Percentiles rank a stretch among this genome's conserved stretches.
Evolutionary conservation across 2,797 vertebrate genomes (phyloP).

Genomic region (Hapalemur alaotrensis): DNA sequence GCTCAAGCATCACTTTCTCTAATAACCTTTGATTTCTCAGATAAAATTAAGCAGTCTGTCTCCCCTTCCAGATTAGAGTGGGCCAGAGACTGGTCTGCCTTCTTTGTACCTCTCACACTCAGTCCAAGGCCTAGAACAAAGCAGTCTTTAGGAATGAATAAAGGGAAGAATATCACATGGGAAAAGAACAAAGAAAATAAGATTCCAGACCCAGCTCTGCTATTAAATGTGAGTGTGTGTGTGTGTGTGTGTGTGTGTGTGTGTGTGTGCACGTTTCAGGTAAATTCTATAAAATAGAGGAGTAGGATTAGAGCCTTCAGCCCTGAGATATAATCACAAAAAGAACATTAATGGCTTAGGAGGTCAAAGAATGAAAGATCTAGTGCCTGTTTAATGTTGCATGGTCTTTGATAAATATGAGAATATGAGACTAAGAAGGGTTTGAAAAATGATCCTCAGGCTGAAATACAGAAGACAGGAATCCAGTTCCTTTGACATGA

Average conservation of each 20-base stretch:
- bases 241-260: not conserved
- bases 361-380: not conserved
- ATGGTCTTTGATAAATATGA: not conserved
- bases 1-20: not conserved
- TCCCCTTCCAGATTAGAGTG: not conserved
- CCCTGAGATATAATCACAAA: not conserved
- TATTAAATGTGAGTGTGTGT: not conserved
- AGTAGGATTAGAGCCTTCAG: not conserved
- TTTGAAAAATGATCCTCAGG: not conserved
- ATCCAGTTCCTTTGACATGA: not conserved
- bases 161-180: not conserved
- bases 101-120: not conserved
- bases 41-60: not conserved
- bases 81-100: not conserved
- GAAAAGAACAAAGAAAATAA: slow-evolving; percentile 9
- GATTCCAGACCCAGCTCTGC: not conserved
- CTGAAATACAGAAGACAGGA: not conserved
- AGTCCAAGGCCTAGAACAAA: not conserved
- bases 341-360: not conserved
- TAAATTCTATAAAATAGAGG: not conserved
- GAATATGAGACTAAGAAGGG: not conserved
- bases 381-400: not conserved
- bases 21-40: not conserved
- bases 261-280: not conserved
- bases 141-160: not conserved